Evolutionary conservation across 92 coral and sea anemone species (phyloP), one percentile per base, ranked within the genome.

Genomic region (Epizoanthus ramosus): DNA sequence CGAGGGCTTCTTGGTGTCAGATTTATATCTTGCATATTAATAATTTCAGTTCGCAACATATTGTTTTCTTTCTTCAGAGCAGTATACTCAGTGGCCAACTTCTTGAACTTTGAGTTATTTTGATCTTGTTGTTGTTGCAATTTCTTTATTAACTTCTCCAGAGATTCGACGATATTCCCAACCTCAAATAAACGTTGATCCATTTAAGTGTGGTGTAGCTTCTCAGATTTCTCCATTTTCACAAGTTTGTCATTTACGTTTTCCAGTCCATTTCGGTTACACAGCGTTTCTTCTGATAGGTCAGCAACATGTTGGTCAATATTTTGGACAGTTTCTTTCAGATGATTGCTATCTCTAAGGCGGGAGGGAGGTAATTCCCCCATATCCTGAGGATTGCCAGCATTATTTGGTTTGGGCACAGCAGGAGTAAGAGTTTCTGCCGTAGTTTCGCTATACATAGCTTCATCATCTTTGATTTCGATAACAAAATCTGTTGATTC

Each of bases 91-190:
- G 15, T 28, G 43, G 35, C 17, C 1, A 65, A 35, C 23, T 65
- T 65, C 35, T 65, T 65, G n/a, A 28, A 65, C 28, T 63, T 63
- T 10, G 68, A 63, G 68, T 19, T 63, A 4, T 28, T 22, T 22
- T 63, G 68, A 63, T 63, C 68, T 22, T 63, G 37, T n/a, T 63
- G 68, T 63, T n/a, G 68, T 63, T 63, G 68, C 35, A 63, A 10
- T 63, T 63, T 63, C 31, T 24, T 23, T 21, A 63, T 21, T 21
- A 31, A 21, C 28, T 63, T 63, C 35, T 63, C 31, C 4, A 63
- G 2, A 14, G 19, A 21, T 23, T 63, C 12, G 35, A 63, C 35
- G 14, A 63, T 63, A 5, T 22, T 63, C 22, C 35, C 28, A 21
- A 63, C 22, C 6, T 63, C 35, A 63, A 63, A 22, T 63, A 23